Percentiles rank a stretch among this genome's conserved stretches.
Conservation (phyloP, 2,113 vertebrate genomes). For the Pteronura brasiliensis region DNA sequence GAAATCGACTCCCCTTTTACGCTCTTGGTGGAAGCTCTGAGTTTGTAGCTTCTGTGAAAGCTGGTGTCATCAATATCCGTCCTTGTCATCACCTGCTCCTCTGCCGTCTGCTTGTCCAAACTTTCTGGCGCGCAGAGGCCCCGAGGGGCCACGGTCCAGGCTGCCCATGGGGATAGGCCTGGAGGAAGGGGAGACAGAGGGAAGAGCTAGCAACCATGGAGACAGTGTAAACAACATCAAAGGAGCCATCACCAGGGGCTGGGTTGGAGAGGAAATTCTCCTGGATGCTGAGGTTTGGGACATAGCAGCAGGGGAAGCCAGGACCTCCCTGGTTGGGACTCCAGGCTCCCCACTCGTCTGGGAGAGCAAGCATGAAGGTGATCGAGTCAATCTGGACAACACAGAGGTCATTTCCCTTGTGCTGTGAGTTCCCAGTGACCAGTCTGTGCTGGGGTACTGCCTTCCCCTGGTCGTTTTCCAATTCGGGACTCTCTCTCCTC, state of each 20-base stretch:
- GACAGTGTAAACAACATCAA: background rate
- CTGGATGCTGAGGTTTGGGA: fast-evolving
- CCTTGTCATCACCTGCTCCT: too few relatives aligned
- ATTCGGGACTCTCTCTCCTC: background rate
- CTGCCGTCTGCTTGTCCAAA: background rate
- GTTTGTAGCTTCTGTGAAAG: background rate
- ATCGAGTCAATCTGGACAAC: background rate
- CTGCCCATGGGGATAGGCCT: background rate
- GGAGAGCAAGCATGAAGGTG: background rate
- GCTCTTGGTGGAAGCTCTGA: background rate
- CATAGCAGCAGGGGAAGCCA: fast-evolving
- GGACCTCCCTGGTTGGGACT: too few relatives aligned
- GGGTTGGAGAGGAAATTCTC: too few relatives aligned
- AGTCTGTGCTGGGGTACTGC: too few relatives aligned
- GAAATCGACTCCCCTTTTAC: fast-evolving
- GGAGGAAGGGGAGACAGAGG: background rate
- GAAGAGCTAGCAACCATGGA: background rate
- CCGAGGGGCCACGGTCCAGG: fast-evolving
- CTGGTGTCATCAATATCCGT: fast-evolving
- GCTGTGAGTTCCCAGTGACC: background rate
- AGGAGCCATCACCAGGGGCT: background rate
- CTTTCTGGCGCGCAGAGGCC: background rate
- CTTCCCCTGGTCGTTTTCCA: background rate
- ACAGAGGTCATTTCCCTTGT: background rate
- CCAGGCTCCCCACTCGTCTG: background rate